These are phyloP conservation scores for Sebastes glaucus DNA, from an alignment of 2,797 vertebrate genomes.

Conservation along the genomic window DNA sequence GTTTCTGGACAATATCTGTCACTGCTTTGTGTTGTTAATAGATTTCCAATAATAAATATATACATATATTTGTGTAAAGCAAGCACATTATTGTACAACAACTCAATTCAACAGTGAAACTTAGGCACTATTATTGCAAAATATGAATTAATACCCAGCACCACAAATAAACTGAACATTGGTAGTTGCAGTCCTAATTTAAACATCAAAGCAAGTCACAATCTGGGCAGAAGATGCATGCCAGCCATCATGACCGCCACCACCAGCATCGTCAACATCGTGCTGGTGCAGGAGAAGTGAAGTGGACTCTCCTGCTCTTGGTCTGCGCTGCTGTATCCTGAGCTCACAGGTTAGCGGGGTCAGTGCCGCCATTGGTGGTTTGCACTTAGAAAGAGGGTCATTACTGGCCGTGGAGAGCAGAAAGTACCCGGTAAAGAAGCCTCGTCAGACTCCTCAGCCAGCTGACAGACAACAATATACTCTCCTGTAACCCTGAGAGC, in stretches of 20 bases:
- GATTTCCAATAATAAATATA: no score
- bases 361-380: constrained; percentile 50
- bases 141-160: background rate
- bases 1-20: no score
- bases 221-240: background rate
- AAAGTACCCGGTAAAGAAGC: constrained; percentile 16
- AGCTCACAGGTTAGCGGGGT: constrained; percentile 24
- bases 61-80: no score
- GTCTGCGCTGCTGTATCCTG: background rate
- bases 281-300: constrained; percentile 8
- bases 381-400: constrained; percentile 37
- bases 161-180: background rate
- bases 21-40: no score
- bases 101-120: background rate
- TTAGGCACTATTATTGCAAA: background rate
- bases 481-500: constrained; percentile 46
- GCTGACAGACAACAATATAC: constrained; percentile 37
- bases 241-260: background rate
- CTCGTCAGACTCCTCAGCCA: constrained; percentile 18
- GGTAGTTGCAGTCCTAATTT: background rate
- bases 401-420: constrained; percentile 35
- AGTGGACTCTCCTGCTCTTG: background rate
- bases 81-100: background rate
- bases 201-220: background rate
- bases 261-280: background rate